Base-by-base conservation (phyloP, 2,888 invertebrate genomes). In the Drosophila nr. fundita region DNA sequence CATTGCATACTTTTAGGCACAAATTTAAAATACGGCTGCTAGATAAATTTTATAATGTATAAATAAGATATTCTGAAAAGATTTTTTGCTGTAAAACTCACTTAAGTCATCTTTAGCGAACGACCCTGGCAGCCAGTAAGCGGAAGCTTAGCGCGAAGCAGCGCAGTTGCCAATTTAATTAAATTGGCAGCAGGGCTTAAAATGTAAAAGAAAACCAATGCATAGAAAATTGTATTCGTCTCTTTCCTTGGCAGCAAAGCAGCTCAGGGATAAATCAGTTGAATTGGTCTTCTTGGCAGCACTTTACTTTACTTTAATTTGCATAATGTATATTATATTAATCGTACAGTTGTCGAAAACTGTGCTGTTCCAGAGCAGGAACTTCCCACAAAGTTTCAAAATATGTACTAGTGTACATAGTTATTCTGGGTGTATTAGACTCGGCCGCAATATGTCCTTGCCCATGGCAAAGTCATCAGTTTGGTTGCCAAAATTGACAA, bases 401-500 rank as follows among this genome's bases (percentile, higher is more conserved):
- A 7, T 7, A 36, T 18, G 18, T 11, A 11, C 18, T 24, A 32
- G n/a, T 30, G n/a, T 54, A 24, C 24, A 24, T 24, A 36, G 6
- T 24, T 38, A 59, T 76, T 53, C 45, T 48, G 61, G 48, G 78
- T 73, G 73, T 67, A 82, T 65, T 68, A 65, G 50, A 78, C 78
- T 73, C 62, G 50, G 38, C 38, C 38, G 15, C 57, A 65, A 24
- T 32, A 21, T 55, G 78, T 55, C 78, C 82, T 68, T 73, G 68
- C 54, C 58, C 64, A 67, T 57, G 68, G 59, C 73, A 42, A 29
- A 29, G 50, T 64, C 60, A 55, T 48, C n/a, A 45, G 55, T 49
- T 60, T 34, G 30, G 60, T 57, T 81, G 78, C 74, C 67, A 73
- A 78, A 63, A 57, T 66, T 68, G 79, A 78, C 61, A 66, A 74